Evolutionary conservation across 2,797 vertebrate genomes (phyloP).

Genomic region (Smutsia gigantea): DNA sequence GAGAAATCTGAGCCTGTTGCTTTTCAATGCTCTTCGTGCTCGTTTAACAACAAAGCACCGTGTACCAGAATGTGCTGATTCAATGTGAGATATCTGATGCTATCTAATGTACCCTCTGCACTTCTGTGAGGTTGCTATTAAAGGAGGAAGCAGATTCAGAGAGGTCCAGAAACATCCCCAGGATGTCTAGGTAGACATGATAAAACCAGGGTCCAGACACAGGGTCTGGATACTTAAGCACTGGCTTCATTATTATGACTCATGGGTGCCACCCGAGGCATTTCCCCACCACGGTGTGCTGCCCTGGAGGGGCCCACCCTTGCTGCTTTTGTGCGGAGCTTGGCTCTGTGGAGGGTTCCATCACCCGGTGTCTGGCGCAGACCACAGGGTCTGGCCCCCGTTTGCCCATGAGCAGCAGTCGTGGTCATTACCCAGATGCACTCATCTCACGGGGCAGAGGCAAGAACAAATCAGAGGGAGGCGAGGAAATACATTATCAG

Average conservation of each 20-base stretch:
- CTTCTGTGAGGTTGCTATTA: neutral
- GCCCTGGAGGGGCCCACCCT: fast-evolving
- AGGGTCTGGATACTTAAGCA: neutral
- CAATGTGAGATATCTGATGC: neutral
- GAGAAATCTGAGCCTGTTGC: neutral
- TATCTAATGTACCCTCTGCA: neutral
- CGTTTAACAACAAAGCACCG: neutral
- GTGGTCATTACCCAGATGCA: neutral
- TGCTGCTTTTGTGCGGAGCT: neutral
- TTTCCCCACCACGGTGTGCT: neutral
- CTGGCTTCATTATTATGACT: neutral
- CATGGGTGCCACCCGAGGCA: neutral
- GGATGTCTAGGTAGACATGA: neutral
- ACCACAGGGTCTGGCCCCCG: neutral
- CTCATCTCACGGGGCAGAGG: neutral
- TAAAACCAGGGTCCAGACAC: neutral
- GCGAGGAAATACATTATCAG: neutral
- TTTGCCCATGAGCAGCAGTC: neutral
- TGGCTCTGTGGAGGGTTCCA: neutral
- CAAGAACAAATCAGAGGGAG: neutral
- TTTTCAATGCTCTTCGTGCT: neutral
- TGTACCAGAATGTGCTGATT: neutral
- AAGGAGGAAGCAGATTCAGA: neutral
- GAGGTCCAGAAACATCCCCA: neutral
- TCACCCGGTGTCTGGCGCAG: neutral